Evolutionary conservation across 64 coral and sea anemone genomes (phyloP), one percentile per base, ranked within the genome.

Genomic region (Catalaphyllia jardinei): DNA sequence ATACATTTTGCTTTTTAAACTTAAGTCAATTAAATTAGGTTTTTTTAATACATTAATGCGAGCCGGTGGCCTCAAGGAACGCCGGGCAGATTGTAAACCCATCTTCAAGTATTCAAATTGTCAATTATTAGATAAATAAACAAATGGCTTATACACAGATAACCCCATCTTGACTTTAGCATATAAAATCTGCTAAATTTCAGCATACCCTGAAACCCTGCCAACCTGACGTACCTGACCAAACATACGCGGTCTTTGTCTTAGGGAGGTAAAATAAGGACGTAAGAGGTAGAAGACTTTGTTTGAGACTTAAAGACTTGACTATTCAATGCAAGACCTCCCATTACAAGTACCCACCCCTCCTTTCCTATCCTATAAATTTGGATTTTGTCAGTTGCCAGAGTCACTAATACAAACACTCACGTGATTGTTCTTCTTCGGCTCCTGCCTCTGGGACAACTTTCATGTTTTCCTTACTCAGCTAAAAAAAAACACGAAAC

Each of bases 381-480:
- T 27, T 28, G 22, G 10, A 25, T 25, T 69, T 12, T 10, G 25
- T 69, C 65, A 25, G 54, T 57, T 57, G 15, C 1, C 22, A 77
- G 25, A 73, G 14, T 27, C 25, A 30, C 10, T 2, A 73, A 27
- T 25, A 31, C 27, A 29, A 71, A 60, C 24, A 88, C 92, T 93
- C 78, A 93, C 92, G 67, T 76, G 92, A 67, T 29, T 93, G 86
- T 61, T 88, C 92, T 10, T 73, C 86, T 73, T 75, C 33, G 33
- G 33, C 81, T 9, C 71, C 77, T 52, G 77, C 86, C 54, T 82
- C 77, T 51, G 86, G 88, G 2, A 62, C 57, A 30, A 89, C 78
- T 2, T 76, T 79, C 27, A 80, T 49, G 22, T 74, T 72, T 15
- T 93, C 92, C 74, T 93, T 93, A 60, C 77, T 89, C 54, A 93